phyloP scores from a whole-genome alignment of 1,140 invertebrate species.

The Sitophilus oryzae region DNA sequence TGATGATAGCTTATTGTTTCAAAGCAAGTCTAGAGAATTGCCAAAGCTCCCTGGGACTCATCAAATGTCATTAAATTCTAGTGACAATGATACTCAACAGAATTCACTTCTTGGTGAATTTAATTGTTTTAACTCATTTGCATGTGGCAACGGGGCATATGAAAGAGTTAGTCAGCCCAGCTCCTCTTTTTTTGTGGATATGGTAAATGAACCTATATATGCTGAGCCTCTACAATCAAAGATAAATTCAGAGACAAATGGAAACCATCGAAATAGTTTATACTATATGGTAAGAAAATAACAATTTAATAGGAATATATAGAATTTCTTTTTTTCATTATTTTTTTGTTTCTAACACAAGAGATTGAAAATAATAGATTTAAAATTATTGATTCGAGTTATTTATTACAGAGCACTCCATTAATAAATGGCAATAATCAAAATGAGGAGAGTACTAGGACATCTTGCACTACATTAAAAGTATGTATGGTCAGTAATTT shows the following conservation, averaged over 20 bases:
- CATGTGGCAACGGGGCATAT: constrained; percentile 46
- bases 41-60: constrained; percentile 19
- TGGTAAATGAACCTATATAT: constrained; percentile 44
- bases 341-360: neutral
- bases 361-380: neutral
- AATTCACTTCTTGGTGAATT: constrained; percentile 29
- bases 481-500: too few species aligned
- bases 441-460: too few species aligned
- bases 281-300: constrained; percentile 45
- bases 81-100: too few species aligned
- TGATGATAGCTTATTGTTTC: constrained; percentile 34
- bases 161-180: constrained; percentile 36
- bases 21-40: constrained; percentile 28
- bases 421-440: neutral
- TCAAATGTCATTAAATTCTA: too few species aligned
- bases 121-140: constrained; percentile 52
- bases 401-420: neutral
- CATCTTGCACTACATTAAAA: too few species aligned
- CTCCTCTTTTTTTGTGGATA: constrained; percentile 39
- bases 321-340: neutral
- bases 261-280: constrained; percentile 36
- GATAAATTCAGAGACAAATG: constrained; percentile 12
- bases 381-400: neutral
- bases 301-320: neutral
- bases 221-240: constrained; percentile 45